These are phyloP conservation scores for Mus minutoides DNA, from an alignment of 2,797 vertebrate genomes.

Conservation along the genomic window DNA sequence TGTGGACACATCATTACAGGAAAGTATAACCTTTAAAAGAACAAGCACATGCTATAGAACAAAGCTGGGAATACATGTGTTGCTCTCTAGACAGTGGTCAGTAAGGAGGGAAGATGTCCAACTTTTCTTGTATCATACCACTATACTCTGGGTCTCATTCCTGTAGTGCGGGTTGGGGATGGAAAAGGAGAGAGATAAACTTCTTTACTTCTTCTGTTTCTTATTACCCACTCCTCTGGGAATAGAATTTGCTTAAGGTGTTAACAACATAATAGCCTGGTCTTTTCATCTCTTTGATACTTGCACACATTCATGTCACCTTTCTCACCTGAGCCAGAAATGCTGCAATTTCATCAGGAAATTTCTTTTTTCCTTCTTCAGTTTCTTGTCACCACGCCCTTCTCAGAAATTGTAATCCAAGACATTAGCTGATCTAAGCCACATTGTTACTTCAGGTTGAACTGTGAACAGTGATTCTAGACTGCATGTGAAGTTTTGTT, in stretches of 20 bases:
- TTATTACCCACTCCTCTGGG: conserved; percentile 43
- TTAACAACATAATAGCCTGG: conserved; percentile 71
- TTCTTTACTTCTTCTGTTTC: conserved; percentile 55
- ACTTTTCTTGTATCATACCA: background rate
- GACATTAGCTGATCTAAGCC: conserved; percentile 67
- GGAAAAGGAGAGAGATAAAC: background rate
- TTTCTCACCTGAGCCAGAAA: conserved; percentile 67
- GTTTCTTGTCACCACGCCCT: conserved; percentile 72
- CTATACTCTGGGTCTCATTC: background rate
- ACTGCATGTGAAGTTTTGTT: conserved; percentile 14
- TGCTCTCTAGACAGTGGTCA: background rate
- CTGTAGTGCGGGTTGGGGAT: background rate
- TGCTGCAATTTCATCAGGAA: conserved; percentile 63
- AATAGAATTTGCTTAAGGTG: conserved; percentile 69
- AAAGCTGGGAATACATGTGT: background rate
- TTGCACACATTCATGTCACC: conserved; percentile 36
- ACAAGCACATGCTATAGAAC: background rate
- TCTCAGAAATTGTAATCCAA: conserved; percentile 75
- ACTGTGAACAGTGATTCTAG: conserved; percentile 57
- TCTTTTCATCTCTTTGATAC: conserved; percentile 66
- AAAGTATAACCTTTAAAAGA: background rate
- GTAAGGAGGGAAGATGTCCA: background rate
- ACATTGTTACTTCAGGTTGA: conserved; percentile 66
- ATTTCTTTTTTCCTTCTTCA: conserved; percentile 43
- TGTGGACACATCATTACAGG: background rate